Conservation (phyloP, 1,140 invertebrate genomes). For the Philotrypesis tridentata region DNA sequence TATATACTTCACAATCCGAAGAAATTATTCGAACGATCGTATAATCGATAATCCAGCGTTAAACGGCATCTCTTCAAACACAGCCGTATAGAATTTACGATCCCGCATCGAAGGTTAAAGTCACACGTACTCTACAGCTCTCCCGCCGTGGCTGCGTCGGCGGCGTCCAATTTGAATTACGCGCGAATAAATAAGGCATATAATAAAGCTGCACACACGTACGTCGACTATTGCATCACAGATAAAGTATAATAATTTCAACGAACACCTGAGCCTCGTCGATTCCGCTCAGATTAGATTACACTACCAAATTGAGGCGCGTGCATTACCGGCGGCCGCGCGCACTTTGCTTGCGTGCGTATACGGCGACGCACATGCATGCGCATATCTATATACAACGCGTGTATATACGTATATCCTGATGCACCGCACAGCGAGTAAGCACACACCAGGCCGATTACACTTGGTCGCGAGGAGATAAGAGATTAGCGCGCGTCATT, state of each 20-base stretch:
- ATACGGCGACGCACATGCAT: background rate
- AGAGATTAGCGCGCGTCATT: background rate
- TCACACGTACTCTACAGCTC: too few relatives aligned
- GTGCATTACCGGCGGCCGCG: background rate
- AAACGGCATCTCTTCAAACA: too few relatives aligned
- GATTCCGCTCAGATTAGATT: slow-evolving; percentile 15
- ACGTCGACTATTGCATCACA: background rate
- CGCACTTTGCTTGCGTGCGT: background rate
- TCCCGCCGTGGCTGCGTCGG: too few relatives aligned
- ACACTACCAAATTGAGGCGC: slow-evolving; percentile 1
- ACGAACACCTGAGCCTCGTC: background rate
- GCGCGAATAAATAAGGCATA: background rate
- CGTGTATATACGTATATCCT: too few relatives aligned
- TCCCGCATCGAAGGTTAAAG: background rate
- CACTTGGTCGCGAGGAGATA: background rate
- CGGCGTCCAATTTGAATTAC: background rate
- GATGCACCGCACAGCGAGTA: too few relatives aligned
- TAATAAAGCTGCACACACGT: background rate
- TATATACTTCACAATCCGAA: too few relatives aligned
- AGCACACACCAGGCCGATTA: too few relatives aligned
- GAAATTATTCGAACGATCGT: too few relatives aligned
- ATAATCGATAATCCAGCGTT: too few relatives aligned
- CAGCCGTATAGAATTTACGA: too few relatives aligned
- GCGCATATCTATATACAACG: background rate
- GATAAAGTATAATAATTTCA: slow-evolving; percentile 19